Base-by-base conservation (phyloP, 2,797 vertebrate species). In the Sebastes minor region DNA sequence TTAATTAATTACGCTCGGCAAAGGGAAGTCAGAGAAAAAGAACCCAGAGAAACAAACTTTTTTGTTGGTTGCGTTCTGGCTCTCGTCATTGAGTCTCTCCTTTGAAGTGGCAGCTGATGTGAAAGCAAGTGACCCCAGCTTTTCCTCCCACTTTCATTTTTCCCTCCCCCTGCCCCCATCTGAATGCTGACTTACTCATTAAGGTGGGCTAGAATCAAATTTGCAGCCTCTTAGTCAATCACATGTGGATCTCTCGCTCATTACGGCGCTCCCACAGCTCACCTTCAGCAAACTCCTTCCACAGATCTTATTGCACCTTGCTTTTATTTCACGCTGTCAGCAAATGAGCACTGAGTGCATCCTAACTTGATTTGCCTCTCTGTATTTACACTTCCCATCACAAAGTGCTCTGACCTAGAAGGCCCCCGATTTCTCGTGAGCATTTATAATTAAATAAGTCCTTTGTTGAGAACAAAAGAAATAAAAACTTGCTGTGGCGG, bases 171-270 rank as follows among this genome's bases (percentile, higher is more conserved):
- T 46, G 11, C 65, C 59, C 27, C 78, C 62, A 53, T 67, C 82
- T 30, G 52, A 81, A 71, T 7, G 27, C 74, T 71, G 85, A 83
- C 81, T 80, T 28, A 33, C 86, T 89, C 88, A 87, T 89, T 77
- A 88, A 74, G 74, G 67, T 70, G 20, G 63, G 46, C 61, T 74
- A 11, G 81, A 89, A 89, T 88, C 86, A 63, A 88, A 88, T 92
- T 87, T 91, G 23, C 81, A 72, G 71, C 78, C 83, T 89, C 81
- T 87, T 84, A 90, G 90, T 90, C 82, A 83, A 84, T 92, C 91
- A 68, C 74, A 80, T 49, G 80, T 81, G 79, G 73, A 86, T 86
- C 74, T 80, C 75, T 57, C 2, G 27, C 82, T 90, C 86, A 82
- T 90, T 89, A 84, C 0, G 2, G 6, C 33, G 77, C 84, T 89